These are phyloP conservation scores for Suncus etruscus DNA, from an alignment of 2,113 vertebrate species.

Conservation along the genomic window DNA sequence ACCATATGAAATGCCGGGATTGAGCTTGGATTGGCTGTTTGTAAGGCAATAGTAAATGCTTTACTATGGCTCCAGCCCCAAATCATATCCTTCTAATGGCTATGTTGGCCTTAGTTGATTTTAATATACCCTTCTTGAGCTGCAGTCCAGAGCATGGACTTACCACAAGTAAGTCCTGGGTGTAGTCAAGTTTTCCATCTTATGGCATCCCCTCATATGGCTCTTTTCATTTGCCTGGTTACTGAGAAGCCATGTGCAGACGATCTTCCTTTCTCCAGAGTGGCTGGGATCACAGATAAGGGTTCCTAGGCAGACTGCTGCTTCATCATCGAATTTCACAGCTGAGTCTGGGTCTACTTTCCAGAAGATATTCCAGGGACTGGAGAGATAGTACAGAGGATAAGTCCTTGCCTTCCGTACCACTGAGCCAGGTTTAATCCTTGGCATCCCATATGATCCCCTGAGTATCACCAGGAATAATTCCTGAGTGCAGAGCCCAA, in stretches of 20 bases:
- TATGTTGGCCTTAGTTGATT: neutral
- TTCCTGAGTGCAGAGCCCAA: too few species aligned
- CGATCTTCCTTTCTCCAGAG: neutral
- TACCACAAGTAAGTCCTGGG: neutral
- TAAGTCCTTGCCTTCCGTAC: too few species aligned
- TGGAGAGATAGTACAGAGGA: neutral
- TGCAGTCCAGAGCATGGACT: slow-evolving; percentile 1
- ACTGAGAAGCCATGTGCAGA: too few species aligned
- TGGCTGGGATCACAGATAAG: neutral
- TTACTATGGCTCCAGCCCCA: too few species aligned
- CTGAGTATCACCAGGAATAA: too few species aligned
- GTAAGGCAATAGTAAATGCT: too few species aligned
- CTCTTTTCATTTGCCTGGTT: too few species aligned
- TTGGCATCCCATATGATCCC: too few species aligned
- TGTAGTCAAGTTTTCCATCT: neutral
- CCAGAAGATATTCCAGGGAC: neutral
- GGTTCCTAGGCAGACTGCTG: neutral
- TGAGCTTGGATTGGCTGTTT: too few species aligned
- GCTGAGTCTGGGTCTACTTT: neutral
- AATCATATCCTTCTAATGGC: neutral
- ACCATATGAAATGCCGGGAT: too few species aligned
- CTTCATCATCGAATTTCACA: neutral
- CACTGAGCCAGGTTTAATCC: too few species aligned
- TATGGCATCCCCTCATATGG: neutral
- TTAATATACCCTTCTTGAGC: slow-evolving; percentile 27